These are phyloP conservation scores for Hippocampus mohnikei DNA, from an alignment of 2,113 vertebrate species.

Conservation along the genomic window DNA sequence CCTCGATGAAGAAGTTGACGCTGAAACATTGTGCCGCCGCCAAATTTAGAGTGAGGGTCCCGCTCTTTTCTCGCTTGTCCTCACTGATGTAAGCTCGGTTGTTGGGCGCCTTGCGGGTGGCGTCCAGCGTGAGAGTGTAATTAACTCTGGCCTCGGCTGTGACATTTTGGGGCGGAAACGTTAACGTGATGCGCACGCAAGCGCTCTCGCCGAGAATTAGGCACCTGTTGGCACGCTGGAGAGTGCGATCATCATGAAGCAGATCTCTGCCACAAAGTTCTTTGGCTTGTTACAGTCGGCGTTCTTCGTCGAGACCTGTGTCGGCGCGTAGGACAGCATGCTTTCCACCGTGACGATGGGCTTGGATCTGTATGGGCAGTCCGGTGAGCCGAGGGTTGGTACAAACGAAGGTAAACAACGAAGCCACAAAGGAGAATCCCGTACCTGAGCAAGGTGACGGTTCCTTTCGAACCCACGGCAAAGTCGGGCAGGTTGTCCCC, in stretches of 20 bases:
- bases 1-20: conserved; percentile 45
- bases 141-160: conserved; percentile 51
- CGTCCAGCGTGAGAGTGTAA: conserved; percentile 64
- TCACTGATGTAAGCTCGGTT: conserved; percentile 51
- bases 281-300: conserved; percentile 28
- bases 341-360: conserved; percentile 63
- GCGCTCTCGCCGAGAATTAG: neutral
- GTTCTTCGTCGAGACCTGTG: conserved; percentile 47
- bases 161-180: conserved; percentile 11
- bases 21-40: fast-evolving
- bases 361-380: conserved; percentile 55
- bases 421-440: neutral
- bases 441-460: conserved; percentile 70
- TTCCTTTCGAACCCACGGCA: conserved; percentile 69
- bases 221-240: conserved; percentile 35
- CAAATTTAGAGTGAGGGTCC: neutral
- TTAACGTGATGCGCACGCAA: neutral
- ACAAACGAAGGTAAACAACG: too few relatives aligned
- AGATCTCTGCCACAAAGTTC: conserved; percentile 22
- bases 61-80: conserved; percentile 6
- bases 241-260: conserved; percentile 55
- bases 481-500: conserved; percentile 59
- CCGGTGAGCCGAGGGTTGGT: too few relatives aligned
- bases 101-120: conserved; percentile 44
- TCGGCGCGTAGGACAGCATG: conserved; percentile 40